Conservation (phyloP, 1,140 invertebrate genomes). For the Lamellibrachia luymesi region DNA sequence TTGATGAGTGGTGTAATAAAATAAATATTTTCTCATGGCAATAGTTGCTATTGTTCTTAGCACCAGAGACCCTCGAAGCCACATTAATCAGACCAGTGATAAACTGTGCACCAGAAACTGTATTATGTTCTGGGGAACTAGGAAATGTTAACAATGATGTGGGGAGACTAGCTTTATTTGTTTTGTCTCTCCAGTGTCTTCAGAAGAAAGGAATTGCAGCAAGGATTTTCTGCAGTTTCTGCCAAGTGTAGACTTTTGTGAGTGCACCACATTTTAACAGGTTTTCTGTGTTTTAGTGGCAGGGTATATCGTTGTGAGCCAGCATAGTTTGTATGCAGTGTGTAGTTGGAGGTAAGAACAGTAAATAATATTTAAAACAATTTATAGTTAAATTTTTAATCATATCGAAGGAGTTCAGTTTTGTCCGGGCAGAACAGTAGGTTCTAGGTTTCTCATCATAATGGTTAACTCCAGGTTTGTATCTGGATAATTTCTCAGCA, state of each 20-base stretch:
- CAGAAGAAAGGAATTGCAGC: constrained; percentile 19
- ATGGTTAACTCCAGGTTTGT: neutral
- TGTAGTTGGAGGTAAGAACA: neutral
- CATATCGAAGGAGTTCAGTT: neutral
- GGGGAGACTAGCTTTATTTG: neutral
- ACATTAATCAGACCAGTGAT: too few species aligned
- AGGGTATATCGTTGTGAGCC: neutral
- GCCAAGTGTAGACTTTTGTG: constrained; percentile 48
- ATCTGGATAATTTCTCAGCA: too few species aligned
- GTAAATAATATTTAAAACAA: neutral
- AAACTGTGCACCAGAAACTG: too few species aligned
- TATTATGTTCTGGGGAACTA: neutral
- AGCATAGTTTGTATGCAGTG: neutral
- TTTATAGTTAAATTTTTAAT: neutral
- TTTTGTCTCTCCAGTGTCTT: neutral
- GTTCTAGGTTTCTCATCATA: neutral
- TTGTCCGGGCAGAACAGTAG: neutral
- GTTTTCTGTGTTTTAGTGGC: neutral
- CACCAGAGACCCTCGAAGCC: too few species aligned
- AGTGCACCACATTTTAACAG: constrained; percentile 24
- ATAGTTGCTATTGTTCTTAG: too few species aligned
- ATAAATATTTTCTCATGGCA: too few species aligned
- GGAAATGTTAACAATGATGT: neutral
- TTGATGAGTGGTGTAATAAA: too few species aligned
- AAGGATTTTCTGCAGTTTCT: constrained; percentile 37